Base-by-base conservation (phyloP, 2,797 vertebrate species). In the Anas flavirostris region DNA sequence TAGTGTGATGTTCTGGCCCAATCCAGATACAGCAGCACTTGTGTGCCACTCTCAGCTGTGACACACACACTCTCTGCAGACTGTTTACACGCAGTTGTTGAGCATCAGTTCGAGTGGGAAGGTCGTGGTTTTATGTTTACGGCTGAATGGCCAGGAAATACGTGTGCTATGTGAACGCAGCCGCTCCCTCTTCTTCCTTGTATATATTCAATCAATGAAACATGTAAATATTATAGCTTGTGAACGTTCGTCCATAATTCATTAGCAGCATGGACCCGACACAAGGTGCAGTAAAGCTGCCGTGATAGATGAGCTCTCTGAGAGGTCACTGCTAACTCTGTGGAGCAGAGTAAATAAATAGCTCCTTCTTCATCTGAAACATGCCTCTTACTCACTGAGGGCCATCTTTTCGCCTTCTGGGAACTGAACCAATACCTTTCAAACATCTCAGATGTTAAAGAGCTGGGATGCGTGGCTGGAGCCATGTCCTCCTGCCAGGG, bases 191-290 rank as follows among this genome's bases (percentile, higher is more conserved):
- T 94, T 86, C 93, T 90, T 67, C 77, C 70, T 62, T 95, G 96
- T 97, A 2, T 95, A 94, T 86, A 93, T 82, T 96, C 87, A 33
- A 5, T 92, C 92, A 94, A 52, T 73, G 90, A 69, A 88, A 78
- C 77, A 93, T 90, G 94, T 97, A 97, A 97, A 96, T 95, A 96
- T 52, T 96, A 81, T 93, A 83, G 77, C 83, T 87, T 37, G 28
- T 44, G 52, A 33, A 60, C 76, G 15, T 85, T 96, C 44, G 76
- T 48, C 78, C n/a, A 28, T 94, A 87, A 93, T 72, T 95, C 92
- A 88, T 95, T 88, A 88, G 67, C 67, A 72, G 73, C 77, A 19
- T 0, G 1, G 82, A 56, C 82, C 82, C n/a, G 0, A 56, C 87
- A 84, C 52, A 84, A 94, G 82, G 88, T 91, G 69, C 16, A 4